These are phyloP conservation scores for Pachyuromys duprasi DNA, from an alignment of 2,797 vertebrate genomes.

Conservation along the genomic window DNA sequence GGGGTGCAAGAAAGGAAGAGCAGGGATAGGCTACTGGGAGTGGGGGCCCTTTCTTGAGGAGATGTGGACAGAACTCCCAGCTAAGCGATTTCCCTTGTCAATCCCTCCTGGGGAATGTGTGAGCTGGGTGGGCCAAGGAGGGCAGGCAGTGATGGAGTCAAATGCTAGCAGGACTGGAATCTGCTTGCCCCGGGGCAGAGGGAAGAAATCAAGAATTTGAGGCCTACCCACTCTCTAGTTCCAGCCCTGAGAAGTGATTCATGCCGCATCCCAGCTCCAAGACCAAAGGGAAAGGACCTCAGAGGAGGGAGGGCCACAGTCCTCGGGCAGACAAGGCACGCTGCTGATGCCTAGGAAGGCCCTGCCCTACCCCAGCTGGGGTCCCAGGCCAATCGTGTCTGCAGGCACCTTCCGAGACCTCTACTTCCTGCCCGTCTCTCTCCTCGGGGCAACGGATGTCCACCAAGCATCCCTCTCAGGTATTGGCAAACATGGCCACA, in stretches of 20 bases:
- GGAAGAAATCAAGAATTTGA: not conserved
- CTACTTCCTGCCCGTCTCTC: not conserved
- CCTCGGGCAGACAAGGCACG: not conserved
- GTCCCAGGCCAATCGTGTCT: not conserved
- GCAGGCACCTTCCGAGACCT: not conserved
- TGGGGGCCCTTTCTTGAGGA: not conserved
- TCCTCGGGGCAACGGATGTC: not conserved
- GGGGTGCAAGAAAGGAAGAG: not conserved
- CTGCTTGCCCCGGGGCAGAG: not conserved
- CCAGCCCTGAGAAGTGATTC: constrained; percentile 25
- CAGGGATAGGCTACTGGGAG: not conserved
- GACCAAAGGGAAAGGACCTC: constrained; percentile 1
- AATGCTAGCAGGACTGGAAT: constrained; percentile 30
- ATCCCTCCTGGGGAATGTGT: constrained; percentile 37
- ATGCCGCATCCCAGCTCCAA: not conserved
- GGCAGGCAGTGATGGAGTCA: constrained; percentile 18
- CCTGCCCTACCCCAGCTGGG: not conserved
- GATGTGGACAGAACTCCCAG: not conserved
- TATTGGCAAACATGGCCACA: not conserved
- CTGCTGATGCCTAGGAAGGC: not conserved
- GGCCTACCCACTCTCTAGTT: not conserved
- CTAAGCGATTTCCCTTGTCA: not conserved
- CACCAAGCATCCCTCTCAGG: not conserved
- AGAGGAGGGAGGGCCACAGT: not conserved
- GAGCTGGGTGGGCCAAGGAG: constrained; percentile 29